Base-by-base conservation (phyloP, 2,888 invertebrate species). In the Dolichopus griseipennis region DNA sequence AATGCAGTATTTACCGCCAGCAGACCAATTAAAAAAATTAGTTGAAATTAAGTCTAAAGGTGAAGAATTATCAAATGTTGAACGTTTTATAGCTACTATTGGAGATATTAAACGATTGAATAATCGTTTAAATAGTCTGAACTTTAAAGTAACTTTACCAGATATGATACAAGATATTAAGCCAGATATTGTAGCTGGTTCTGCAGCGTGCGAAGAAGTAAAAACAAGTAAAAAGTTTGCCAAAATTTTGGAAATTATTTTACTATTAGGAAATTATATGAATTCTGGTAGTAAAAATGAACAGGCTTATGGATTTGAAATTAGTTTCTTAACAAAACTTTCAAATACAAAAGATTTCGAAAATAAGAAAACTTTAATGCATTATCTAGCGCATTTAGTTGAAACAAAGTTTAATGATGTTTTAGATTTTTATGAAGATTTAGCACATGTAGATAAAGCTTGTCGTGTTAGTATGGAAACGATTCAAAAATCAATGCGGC, bases 251-350 rank as follows among this genome's bases (percentile, higher is more conserved):
- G 94, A 97, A 79, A 83, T 98, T 0, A 87, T 98, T 70, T 83
- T 99, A 0, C 81, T 97, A 15, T 83, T 97, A 27, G 98, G 98
- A 5, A 99, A 99, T 82, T 96, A 93, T 76, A 94, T 99, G 93
- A 98, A 98, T 81, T 89, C 94, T 0, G 97, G 97, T 0, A 93
- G 95, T 9, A 90, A 90, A 76, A 96, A 97, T 77, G 96, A 92
- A 1, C 93, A 92, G 72, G 95, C 97, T 0, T 92, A 93, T 75
- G 99, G 96, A 1, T 99, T 98, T 80, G 97, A 99, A 81, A 94
- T 99, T 75, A 95, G 91, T 78, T 97, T 93, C 78, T 84, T 99
- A 12, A 92, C 97, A 0, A 97, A 98, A 86, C 82, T 94, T 72
- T 90, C 91, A 4, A 87, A 90, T 69, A 94, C 93, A n/a, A 98